Base-by-base conservation (phyloP, 2,797 vertebrate species). In the Chloroceryle amazona region DNA sequence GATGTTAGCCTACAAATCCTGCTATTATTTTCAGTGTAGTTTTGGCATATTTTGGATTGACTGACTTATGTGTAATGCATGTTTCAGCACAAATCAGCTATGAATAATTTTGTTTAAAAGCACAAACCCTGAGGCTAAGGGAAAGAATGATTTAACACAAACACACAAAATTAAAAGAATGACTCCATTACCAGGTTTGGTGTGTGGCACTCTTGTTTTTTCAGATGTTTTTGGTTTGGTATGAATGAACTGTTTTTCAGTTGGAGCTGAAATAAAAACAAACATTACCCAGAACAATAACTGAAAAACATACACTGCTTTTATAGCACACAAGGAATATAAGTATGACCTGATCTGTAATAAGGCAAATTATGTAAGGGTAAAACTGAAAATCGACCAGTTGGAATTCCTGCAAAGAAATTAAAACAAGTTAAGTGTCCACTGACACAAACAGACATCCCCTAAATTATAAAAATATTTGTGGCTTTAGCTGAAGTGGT, bases 101-200 rank as follows among this genome's bases (percentile, higher is more conserved):
- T 0, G 4, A 62, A 31, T 37, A 86, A 79, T 54, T 67, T 42
- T 1, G 6, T 21, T 82, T 23, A 81, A 74, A 84, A 86, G 67
- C 17, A 52, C 12, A 72, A 96, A 72, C 21, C 26, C 21, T 3
- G 9, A 76, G 47, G 58, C 70, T 71, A 79, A 55, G 44, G 44
- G 60, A 81, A 93, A 72, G 46, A 91, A 88, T 35, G 31, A 67
- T 82, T 90, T 78, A 93, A 73, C 10, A 63, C 26, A 78, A 58
- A 78, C 92, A 73, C 10, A 63, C 26, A 78, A 58, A 78, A 97
- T 79, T 84, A 86, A 67, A 92, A 94, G 31, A 94, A 86, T 35
- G 5, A 73, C 73, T 96, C 54, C 65, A 81, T 98, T 98, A 98
- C 98, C 98, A 91, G 97, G 94, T 96, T 78, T 98, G 6, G 95